phyloP scores from a whole-genome alignment of 2,888 invertebrate genomes.

The Sycophila texana region DNA sequence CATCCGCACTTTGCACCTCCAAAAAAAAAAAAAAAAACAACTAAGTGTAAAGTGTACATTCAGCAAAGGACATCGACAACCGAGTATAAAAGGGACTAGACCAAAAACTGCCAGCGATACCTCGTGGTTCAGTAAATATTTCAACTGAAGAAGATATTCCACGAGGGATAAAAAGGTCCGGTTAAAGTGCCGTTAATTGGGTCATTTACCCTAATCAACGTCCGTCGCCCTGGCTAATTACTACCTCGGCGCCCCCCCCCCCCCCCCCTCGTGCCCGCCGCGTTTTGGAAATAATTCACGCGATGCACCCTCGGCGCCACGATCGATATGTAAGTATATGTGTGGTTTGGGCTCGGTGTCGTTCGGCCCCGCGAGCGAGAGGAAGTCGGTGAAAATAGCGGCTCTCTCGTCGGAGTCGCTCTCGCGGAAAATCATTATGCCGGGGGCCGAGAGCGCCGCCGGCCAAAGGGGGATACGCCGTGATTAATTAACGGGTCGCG shows the following conservation, averaged over 20 bases:
- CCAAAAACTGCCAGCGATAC: no score
- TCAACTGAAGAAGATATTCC: background rate
- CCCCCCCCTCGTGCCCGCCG: background rate
- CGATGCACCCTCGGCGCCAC: constrained; percentile 6
- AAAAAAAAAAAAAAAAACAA: no score
- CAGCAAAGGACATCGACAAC: no score
- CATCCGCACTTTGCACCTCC: no score
- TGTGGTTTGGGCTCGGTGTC: background rate
- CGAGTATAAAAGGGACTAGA: no score
- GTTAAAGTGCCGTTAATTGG: background rate
- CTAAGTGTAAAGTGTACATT: no score
- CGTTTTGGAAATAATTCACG: constrained; percentile 45
- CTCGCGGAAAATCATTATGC: constrained; percentile 52
- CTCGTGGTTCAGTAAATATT: background rate
- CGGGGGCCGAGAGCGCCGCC: background rate
- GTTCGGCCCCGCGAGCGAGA: no score
- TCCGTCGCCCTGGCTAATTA: background rate
- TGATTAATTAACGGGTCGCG: constrained; percentile 52
- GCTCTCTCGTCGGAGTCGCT: background rate
- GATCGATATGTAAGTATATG: constrained; percentile 31
- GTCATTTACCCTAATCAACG: background rate
- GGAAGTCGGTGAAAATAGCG: constrained; percentile 37
- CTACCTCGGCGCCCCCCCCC: background rate
- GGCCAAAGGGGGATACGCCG: background rate
- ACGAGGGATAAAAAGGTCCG: no score